Evolutionary conservation across 1,140 invertebrate species (phyloP), one percentile per base, ranked within the genome.

Genomic region (Pachyrhynchus sulphureomaculatus): DNA sequence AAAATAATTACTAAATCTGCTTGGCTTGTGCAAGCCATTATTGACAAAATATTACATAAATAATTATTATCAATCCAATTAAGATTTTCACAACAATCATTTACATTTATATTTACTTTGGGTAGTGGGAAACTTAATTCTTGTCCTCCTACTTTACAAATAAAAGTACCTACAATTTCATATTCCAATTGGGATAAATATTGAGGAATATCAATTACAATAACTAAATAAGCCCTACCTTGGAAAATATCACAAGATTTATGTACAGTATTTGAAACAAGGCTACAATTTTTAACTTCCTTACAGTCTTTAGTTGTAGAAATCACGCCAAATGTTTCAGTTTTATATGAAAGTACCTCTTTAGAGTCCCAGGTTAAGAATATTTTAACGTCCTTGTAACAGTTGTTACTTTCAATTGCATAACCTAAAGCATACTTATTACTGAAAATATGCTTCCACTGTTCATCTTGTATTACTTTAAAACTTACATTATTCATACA

Each of bases 401-500:
- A 10, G 3, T 32, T n/a, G 4, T 9, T 13, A 17, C 18, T 44
- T 29, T 4, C 1, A 49, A 49, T 15, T 32, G 10, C 47, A 32
- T 49, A 44, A 13, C 47, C 21, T 10, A 49, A 2, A 34, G n/a
- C 15, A 21, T 49, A 49, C 15, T 49, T 49, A 23, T 34, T 34
- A 34, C 32, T 49, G 17, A 13, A 33, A 3, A 49, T 33, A 32
- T 26, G 29, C 23, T 49, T 49, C 47, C 47, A 49, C 0, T n/a
- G 12, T 29, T 29, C 47, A 49, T 8, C 24, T 10, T 32, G 6
- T 13, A 1, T 4, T 2, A 49, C 21, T n/a, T 15, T 26, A 8
- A 49, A 18, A 33, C 15, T 17, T 13, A 20, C 21, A 8, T 18
- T n/a, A 4, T 39, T 13, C 6, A 20, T 10, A 9, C 6, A n/a